Evolutionary conservation across 2,797 vertebrate genomes (phyloP), one percentile per base, ranked within the genome.

Genomic region (Enteromius mattozi): DNA sequence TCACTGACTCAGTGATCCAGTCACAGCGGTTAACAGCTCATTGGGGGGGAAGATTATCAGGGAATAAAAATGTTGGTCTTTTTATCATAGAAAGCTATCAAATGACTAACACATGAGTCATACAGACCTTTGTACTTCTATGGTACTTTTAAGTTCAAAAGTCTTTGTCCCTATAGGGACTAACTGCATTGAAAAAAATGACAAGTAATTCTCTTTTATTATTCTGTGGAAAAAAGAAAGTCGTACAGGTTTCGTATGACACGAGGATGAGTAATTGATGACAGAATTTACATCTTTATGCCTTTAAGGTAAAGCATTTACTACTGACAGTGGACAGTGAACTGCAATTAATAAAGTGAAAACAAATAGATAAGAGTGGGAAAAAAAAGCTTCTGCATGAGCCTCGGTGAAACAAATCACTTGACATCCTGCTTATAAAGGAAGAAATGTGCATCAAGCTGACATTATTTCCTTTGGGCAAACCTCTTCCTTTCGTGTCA

Each of bases 1-100:
- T 16, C 21, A 40, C n/a, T 59, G 54, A 77, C 74, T 40, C 74
- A 76, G 54, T 24, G 74, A 76, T 40, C 51, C 12, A 76, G 74
- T 40, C 74, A 76, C 33, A 40, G 74, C 4, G 2, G 51, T 77
- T 59, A 77, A 59, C 75, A 40, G 21, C 35, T 42, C 54, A 61
- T 35, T 77, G 13, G 54, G 27, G 33, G 54, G 54, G 14, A 56
- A 37, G 45, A 76, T 33, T 63, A 27, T 78, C 56, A 17, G n/a
- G 42, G 54, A 65, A 63, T 47, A 21, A 30, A 6, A 17, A 21
- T 8, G 30, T 65, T 7, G 56, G 9, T 21, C 17, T 65, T n/a
- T 45, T 78, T 3, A 47, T 30, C 17, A 65, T 7, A 65, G 40
- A 47, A 78, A 33, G 35, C 35, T 59, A 24, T 59, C 6, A 14